phyloP scores from a whole-genome alignment of 2,113 vertebrate species.

The Mohoua ochrocephala region DNA sequence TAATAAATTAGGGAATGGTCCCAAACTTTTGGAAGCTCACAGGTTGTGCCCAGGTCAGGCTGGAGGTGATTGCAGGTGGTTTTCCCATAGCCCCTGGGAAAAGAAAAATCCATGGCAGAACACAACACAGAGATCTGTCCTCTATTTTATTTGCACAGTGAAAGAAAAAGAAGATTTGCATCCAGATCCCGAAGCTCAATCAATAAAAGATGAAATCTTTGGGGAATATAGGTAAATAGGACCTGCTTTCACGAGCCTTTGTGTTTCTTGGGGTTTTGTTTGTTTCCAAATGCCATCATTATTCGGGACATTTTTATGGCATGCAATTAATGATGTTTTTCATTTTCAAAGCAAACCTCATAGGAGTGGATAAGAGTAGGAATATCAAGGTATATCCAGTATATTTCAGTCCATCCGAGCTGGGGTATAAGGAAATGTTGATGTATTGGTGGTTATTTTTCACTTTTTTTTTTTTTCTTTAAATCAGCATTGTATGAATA shows the following conservation, averaged over 20 bases:
- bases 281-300: not conserved
- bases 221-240: conserved; percentile 93
- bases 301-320: conserved; percentile 17
- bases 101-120: not conserved
- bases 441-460: not conserved
- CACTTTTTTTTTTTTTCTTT: not conserved
- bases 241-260: not conserved
- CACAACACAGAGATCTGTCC: conserved; percentile 12
- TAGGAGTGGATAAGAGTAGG: not conserved
- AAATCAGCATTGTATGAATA: conserved; percentile 25
- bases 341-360: conserved; percentile 67
- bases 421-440: conserved; percentile 57
- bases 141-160: conserved; percentile 75
- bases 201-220: conserved; percentile 94
- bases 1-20: not conserved
- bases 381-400: conserved; percentile 36
- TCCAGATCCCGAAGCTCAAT: conserved; percentile 91
- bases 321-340: conserved; percentile 8
- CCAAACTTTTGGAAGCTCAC: not conserved
- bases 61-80: not conserved
- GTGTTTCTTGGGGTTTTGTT: conserved; percentile 23
- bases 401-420: conserved; percentile 2
- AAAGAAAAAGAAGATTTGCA: conserved; percentile 98
- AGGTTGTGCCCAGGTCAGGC: not conserved
- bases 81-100: not conserved